Conservation (phyloP, 1,140 invertebrate genomes). For the Lanistes nyassanus region DNA sequence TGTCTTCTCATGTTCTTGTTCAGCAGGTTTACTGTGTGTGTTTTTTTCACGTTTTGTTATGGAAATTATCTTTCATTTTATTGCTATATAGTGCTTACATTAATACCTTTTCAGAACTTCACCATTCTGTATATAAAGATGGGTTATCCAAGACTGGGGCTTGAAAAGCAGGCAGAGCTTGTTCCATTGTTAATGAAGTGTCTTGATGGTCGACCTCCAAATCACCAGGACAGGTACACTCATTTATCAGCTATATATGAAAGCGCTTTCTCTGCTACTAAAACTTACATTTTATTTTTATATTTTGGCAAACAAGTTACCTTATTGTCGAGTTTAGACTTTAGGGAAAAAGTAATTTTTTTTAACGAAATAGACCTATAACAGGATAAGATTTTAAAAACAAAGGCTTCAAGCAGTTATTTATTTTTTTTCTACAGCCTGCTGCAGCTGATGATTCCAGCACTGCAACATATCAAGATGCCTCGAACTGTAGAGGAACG, state of each 20-base stretch:
- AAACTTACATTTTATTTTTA: too few species aligned
- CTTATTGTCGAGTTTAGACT: too few species aligned
- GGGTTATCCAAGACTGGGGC: conserved; percentile 84
- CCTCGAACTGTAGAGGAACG: conserved; percentile 75
- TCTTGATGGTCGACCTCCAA: conserved; percentile 81
- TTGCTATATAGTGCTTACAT: not conserved
- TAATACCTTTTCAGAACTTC: conserved; percentile 81
- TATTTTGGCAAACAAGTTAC: too few species aligned
- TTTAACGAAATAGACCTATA: too few species aligned
- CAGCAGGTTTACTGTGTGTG: not conserved
- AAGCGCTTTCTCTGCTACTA: too few species aligned
- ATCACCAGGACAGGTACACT: conserved; percentile 85
- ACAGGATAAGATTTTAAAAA: not conserved
- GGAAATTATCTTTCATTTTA: not conserved
- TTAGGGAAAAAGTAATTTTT: too few species aligned
- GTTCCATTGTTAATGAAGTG: conserved; percentile 81
- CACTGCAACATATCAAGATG: conserved; percentile 78
- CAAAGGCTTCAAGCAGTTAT: not conserved
- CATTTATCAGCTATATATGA: too few species aligned
- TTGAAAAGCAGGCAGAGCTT: conserved; percentile 80
- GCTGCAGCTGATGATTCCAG: conserved; percentile 82
- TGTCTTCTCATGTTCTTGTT: not conserved
- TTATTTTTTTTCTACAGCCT: conserved; percentile 64
- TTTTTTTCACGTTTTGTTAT: not conserved
- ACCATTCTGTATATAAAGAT: conserved; percentile 93